Percentiles rank a stretch among this genome's conserved stretches.
Evolutionary conservation across 2,113 vertebrate species (phyloP).

Genomic region (Gadus chalcogrammus): DNA sequence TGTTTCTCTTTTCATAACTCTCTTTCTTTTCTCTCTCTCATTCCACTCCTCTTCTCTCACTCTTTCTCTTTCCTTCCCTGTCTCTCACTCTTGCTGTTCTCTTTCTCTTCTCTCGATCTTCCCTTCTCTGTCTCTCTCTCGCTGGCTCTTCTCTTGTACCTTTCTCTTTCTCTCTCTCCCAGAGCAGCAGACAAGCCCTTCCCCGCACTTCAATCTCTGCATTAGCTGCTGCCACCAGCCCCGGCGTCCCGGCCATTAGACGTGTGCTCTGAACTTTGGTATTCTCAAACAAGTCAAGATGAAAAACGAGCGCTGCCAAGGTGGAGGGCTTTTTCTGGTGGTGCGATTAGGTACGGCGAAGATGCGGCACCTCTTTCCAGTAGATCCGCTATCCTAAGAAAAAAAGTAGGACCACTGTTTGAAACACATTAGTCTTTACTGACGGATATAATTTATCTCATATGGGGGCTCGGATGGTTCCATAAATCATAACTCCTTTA

Average conservation of each 20-base stretch:
- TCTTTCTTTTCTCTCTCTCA: too few relatives aligned
- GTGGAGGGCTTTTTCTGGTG: conserved; percentile 27
- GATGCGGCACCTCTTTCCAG: conserved; percentile 34
- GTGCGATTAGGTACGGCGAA: conserved; percentile 19
- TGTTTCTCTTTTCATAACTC: too few relatives aligned
- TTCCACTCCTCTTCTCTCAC: too few relatives aligned
- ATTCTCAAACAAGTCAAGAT: conserved; percentile 67
- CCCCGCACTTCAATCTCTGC: conserved; percentile 54
- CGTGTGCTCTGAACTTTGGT: conserved; percentile 42
- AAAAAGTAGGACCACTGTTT: conserved; percentile 26
- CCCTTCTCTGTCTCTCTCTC: conserved; percentile 44
- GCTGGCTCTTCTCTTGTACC: conserved; percentile 2
- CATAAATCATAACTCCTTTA: conserved; percentile 23
- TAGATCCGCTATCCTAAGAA: conserved; percentile 16
- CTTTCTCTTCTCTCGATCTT: conserved; percentile 44
- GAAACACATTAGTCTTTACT: conserved; percentile 33
- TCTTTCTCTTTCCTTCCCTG: too few relatives aligned
- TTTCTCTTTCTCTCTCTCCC: conserved; percentile 11
- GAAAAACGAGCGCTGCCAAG: conserved; percentile 58
- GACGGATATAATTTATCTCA: conserved; percentile 40
- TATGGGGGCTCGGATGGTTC: conserved; percentile 27
- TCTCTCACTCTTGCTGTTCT: too few relatives aligned
- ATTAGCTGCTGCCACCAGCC: conserved; percentile 47
- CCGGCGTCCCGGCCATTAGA: conserved; percentile 42
- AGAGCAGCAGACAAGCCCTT: conserved; percentile 30